These are phyloP conservation scores for Notarius lentiginosus DNA, from an alignment of 2,113 vertebrate species.

Conservation along the genomic window DNA sequence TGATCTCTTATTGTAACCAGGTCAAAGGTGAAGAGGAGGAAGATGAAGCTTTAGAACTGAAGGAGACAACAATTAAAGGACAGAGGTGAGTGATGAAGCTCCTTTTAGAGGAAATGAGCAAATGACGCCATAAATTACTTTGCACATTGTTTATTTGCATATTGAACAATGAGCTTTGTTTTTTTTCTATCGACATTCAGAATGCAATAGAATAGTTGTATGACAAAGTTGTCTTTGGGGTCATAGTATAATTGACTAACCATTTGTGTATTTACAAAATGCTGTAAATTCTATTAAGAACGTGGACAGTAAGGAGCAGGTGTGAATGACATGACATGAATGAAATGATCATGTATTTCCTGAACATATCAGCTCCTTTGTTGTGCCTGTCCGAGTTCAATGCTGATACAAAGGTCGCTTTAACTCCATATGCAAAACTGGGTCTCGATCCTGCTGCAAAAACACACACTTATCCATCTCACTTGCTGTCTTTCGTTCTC, in stretches of 20 bases:
- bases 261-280: no score
- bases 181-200: no score
- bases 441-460: background rate
- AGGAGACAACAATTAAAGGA: slow-evolving; percentile 82
- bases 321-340: background rate
- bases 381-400: background rate
- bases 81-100: slow-evolving; percentile 74
- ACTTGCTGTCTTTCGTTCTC: background rate
- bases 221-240: no score
- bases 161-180: no score
- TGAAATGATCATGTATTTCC: background rate
- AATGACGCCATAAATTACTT: background rate
- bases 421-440: background rate
- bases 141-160: background rate
- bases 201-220: no score
- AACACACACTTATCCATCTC: background rate
- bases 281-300: no score
- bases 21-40: slow-evolving; percentile 92
- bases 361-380: background rate
- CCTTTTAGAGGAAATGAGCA: background rate
- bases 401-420: background rate
- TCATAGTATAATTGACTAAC: no score
- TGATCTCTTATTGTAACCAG: slow-evolving; percentile 65
- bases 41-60: slow-evolving; percentile 82
- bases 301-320: no score